Evolutionary conservation across 2,888 invertebrate species (phyloP).

Genomic region (Villa cingulata): DNA sequence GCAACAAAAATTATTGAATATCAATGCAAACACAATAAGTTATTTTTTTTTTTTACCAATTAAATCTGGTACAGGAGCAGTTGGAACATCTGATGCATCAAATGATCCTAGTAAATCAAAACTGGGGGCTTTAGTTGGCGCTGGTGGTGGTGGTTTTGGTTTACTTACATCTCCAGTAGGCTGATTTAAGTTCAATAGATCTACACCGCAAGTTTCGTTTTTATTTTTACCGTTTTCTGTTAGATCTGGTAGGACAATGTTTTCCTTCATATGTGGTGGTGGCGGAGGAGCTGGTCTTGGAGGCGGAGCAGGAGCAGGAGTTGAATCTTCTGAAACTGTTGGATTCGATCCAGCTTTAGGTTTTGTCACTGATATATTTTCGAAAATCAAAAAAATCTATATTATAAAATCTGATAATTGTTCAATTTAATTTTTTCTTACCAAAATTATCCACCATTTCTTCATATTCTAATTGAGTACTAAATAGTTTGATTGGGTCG

Average conservation of each 20-base stretch:
- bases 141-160: constrained; percentile 23
- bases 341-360: constrained; percentile 21
- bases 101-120: constrained; percentile 46
- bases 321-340: constrained; percentile 24
- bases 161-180: constrained; percentile 19
- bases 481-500: constrained; percentile 47
- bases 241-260: constrained; percentile 24
- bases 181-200: constrained; percentile 42
- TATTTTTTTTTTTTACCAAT: constrained; percentile 15
- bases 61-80: constrained; percentile 31
- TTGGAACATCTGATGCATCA: constrained; percentile 29
- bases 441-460: constrained; percentile 75
- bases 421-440: constrained; percentile 25
- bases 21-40: too few species aligned
- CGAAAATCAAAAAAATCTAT: constrained; percentile 4
- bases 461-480: constrained; percentile 64
- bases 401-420: not conserved
- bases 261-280: constrained; percentile 4
- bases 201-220: constrained; percentile 33
- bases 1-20: too few species aligned
- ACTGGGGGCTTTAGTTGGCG: constrained; percentile 35
- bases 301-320: constrained; percentile 27
- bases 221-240: constrained; percentile 24
- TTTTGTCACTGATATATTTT: constrained; percentile 38
- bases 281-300: constrained; percentile 24